phyloP scores from a whole-genome alignment of 37 sponge, comb jelly and placozoan genomes.

The Theonella swinhoei region DNA sequence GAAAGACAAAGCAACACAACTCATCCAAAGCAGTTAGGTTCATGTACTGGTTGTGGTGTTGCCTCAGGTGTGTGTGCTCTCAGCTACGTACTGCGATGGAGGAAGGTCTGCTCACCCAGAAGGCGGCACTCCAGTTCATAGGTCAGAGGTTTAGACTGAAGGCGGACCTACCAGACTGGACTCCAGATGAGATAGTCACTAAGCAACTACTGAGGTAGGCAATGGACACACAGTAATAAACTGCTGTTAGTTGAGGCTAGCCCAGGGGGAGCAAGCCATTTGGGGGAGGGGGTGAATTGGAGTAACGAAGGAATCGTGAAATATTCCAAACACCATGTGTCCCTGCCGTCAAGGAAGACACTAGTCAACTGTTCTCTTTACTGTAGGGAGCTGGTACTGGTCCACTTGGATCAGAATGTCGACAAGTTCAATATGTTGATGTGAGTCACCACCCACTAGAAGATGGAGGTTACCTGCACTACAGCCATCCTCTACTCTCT shows the following conservation, averaged over 20 bases:
- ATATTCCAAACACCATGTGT: no score
- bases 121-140: conserved; percentile 67
- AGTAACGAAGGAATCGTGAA: no score
- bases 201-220: conserved; percentile 71
- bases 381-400: conserved; percentile 78
- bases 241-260: no score
- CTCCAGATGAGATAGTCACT: conserved; percentile 75
- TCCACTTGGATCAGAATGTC: conserved; percentile 76
- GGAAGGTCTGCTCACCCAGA: conserved; percentile 59
- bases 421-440: conserved; percentile 96
- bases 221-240: no score
- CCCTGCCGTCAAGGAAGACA: no score
- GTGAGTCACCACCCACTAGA: conserved; percentile 42
- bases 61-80: conserved; percentile 64
- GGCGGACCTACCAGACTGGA: conserved; percentile 79
- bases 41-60: not conserved
- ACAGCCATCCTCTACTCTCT: no score
- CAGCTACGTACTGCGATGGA: conserved; percentile 66
- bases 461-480: no score
- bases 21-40: no score
- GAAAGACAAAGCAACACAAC: no score
- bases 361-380: conserved; percentile 6
- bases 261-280: no score
- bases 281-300: no score
- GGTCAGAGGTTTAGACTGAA: conserved; percentile 85